A percentile compares a stretch with the other conserved stretches of the same genome.
Conservation (phyloP, 2,113 vertebrate genomes). For the Phyllostomus discolor region DNA sequence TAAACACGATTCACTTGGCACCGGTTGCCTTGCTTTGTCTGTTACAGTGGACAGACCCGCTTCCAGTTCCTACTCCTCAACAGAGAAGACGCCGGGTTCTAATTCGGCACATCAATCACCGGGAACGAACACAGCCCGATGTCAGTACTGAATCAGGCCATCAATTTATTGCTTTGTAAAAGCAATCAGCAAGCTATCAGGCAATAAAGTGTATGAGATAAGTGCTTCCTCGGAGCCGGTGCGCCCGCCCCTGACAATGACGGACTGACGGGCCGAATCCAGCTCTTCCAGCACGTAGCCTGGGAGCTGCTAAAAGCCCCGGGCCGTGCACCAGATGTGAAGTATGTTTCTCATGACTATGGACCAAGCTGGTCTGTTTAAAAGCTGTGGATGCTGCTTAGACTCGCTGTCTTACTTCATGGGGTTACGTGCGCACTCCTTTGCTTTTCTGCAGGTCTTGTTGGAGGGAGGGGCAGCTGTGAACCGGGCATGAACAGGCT, state of each 20-base stretch:
- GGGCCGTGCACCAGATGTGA: constrained; percentile 79
- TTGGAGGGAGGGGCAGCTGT: background rate
- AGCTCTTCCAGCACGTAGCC: constrained; percentile 66
- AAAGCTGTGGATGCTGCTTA: constrained; percentile 77
- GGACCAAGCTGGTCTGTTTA: constrained; percentile 79
- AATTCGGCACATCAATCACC: constrained; percentile 84
- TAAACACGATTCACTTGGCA: constrained; percentile 61
- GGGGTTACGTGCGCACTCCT: constrained; percentile 69
- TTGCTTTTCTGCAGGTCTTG: constrained; percentile 43
- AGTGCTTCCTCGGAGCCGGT: constrained; percentile 82
- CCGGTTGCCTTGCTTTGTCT: constrained; percentile 54
- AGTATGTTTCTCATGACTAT: constrained; percentile 84
- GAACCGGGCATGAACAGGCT: background rate
- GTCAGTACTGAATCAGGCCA: constrained; percentile 83
- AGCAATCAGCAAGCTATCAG: constrained; percentile 87
- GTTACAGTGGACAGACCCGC: constrained; percentile 65
- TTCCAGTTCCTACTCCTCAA: constrained; percentile 77
- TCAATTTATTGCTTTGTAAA: constrained; percentile 86
- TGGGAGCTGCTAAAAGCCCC: constrained; percentile 82
- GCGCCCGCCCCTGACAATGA: constrained; percentile 78
- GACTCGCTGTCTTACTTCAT: constrained; percentile 76
- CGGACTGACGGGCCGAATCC: constrained; percentile 70
- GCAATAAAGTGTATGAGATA: constrained; percentile 85
- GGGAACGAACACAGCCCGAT: constrained; percentile 83
- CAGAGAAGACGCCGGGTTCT: constrained; percentile 65